A percentile compares a stretch with the other conserved stretches of the same genome.
Conservation (phyloP, 2,888 invertebrate genomes). For the Epinotia nisella region DNA sequence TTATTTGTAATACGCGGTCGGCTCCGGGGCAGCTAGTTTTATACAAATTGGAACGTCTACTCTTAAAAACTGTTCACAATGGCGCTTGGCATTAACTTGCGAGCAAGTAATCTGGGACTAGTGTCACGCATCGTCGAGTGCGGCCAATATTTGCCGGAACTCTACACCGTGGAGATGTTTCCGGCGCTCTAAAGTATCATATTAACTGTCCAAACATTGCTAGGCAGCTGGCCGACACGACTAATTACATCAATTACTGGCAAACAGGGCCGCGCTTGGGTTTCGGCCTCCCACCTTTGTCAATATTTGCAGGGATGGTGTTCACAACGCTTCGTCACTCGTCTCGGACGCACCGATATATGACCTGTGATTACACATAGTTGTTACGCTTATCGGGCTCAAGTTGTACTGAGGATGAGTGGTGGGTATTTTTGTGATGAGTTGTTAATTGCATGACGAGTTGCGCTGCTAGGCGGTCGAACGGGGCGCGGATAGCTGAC, state of each 20-base stretch:
- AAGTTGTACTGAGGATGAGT: background rate
- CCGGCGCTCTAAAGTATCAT: slow-evolving; percentile 81
- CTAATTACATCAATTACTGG: slow-evolving; percentile 85
- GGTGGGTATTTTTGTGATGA: background rate
- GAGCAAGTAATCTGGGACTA: slow-evolving; percentile 60
- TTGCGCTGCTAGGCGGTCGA: too few relatives aligned
- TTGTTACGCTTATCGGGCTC: background rate
- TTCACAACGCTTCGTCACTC: background rate
- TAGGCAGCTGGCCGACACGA: slow-evolving; percentile 81
- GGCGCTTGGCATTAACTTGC: slow-evolving; percentile 16
- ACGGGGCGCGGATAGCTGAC: background rate
- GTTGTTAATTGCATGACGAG: background rate
- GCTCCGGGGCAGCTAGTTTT: background rate
- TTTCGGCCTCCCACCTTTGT: slow-evolving; percentile 82
- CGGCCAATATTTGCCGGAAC: slow-evolving; percentile 80
- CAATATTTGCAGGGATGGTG: slow-evolving; percentile 75
- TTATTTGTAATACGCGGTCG: too few relatives aligned
- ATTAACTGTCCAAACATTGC: slow-evolving; percentile 78
- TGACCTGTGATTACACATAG: background rate
- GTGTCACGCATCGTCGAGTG: slow-evolving; percentile 77
- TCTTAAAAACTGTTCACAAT: background rate
- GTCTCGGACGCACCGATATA: background rate
- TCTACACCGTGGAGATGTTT: slow-evolving; percentile 80
- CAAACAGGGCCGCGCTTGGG: slow-evolving; percentile 76
- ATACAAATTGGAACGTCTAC: background rate